A percentile compares a stretch with the other conserved stretches of the same genome.
Evolutionary conservation across 2,888 invertebrate species (phyloP).

Genomic region (Callinectes sapidus): DNA sequence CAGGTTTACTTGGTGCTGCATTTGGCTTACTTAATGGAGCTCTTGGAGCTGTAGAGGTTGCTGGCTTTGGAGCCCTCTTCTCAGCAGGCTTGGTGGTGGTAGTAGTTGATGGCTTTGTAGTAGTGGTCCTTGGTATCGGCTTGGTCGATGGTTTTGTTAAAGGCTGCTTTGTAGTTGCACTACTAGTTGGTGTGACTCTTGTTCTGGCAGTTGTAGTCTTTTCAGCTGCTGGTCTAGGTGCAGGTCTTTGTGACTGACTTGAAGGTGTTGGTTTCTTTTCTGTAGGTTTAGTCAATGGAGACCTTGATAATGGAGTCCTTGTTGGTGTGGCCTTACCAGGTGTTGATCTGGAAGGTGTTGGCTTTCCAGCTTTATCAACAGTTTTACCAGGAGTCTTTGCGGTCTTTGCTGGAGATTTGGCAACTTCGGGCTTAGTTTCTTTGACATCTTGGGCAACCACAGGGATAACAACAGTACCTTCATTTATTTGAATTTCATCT

Average conservation of each 20-base stretch:
- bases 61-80: conserved; percentile 29
- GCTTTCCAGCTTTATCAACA: conserved; percentile 33
- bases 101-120: conserved; percentile 45
- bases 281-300: conserved; percentile 44
- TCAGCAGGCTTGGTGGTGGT: conserved; percentile 44
- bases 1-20: conserved; percentile 50
- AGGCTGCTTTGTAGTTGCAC: conserved; percentile 45
- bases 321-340: conserved; percentile 53
- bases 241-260: conserved; percentile 16
- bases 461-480: background rate
- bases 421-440: conserved; percentile 24
- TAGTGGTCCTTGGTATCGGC: conserved; percentile 32
- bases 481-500: background rate
- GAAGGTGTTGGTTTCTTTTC: conserved; percentile 54
- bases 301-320: conserved; percentile 52
- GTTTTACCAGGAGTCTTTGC: conserved; percentile 43
- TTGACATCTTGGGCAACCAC: background rate
- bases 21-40: conserved; percentile 59
- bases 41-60: conserved; percentile 58
- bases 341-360: conserved; percentile 40
- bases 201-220: conserved; percentile 23
- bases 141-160: conserved; percentile 43
- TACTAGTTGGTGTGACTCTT: background rate
- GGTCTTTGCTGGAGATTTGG: conserved; percentile 45
- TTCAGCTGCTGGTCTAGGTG: conserved; percentile 26